Evolutionary conservation across 2,113 vertebrate genomes (phyloP).

Genomic region (Morphnarchus princeps): DNA sequence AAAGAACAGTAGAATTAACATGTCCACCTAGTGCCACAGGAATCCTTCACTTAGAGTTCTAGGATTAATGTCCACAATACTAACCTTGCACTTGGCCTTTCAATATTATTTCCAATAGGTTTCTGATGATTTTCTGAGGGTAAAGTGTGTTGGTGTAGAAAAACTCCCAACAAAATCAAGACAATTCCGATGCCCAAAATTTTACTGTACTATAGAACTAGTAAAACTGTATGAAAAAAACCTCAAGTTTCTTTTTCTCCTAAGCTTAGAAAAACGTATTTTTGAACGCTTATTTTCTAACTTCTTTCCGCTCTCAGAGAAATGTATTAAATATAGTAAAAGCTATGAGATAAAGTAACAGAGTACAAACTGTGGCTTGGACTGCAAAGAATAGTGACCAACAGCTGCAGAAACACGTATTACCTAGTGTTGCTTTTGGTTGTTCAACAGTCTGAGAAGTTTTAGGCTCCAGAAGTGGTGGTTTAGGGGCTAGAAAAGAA

Average conservation of each 20-base stretch:
- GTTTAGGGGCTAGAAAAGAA: conserved; percentile 54
- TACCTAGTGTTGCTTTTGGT: conserved; percentile 48
- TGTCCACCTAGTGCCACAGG: rapidly evolving
- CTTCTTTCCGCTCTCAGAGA: not conserved
- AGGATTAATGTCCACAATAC: not conserved
- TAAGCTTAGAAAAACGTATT: not conserved
- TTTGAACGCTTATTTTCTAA: not conserved
- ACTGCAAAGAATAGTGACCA: not conserved
- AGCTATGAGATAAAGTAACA: not conserved
- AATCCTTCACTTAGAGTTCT: not conserved
- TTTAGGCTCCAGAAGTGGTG: conserved; percentile 39
- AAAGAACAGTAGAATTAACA: not conserved
- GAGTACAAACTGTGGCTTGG: not conserved
- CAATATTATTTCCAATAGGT: not conserved
- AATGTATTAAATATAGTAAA: not conserved
- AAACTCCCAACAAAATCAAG: not conserved
- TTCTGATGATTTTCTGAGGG: not conserved
- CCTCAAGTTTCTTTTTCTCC: not conserved
- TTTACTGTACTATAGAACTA: not conserved
- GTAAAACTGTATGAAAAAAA: not conserved
- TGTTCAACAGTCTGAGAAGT: conserved; percentile 21
- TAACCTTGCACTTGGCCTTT: not conserved
- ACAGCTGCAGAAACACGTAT: not conserved
- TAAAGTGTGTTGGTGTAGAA: not conserved
- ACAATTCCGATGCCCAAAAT: not conserved